Base-by-base conservation (phyloP, 2,888 invertebrate species). In the Stramonita haemastoma region DNA sequence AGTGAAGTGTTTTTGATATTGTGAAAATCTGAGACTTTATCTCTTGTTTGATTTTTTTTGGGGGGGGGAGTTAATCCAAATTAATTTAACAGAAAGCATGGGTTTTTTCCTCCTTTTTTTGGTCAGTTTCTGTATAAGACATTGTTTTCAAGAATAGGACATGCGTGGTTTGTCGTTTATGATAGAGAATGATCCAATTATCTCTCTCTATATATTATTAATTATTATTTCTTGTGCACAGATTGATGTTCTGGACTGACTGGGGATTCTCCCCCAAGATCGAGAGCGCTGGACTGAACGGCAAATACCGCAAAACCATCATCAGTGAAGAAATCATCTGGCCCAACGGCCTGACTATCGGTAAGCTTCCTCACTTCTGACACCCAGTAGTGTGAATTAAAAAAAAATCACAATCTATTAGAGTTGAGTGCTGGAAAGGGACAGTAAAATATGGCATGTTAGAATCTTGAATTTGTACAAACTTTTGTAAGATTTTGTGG, bases 221-320 rank as follows among this genome's bases (percentile, higher is more conserved):
- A 46, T 46, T 46, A 13, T 73, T 73, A n/a, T 29, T 79, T 11
- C 34, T 32, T 32, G 32, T 79, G 79, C 57, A 70, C 94, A 98
- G 98, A 0, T 98, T 99, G 98, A 98, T 99, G 98, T 99, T 98
- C 96, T 99, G 99, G 99, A 98, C 98, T 0, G 99, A 99, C 96
- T 99, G 99, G 99, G 99, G 99, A 66, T 97, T 97, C 92, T 97
- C 97, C 86, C 98, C 99, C 26, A 98, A 98, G 95, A 99, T 99
- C 94, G 99, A 99, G 96, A 97, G 98, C 89, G 98, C 98, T 90
- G 99, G 99, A 89, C 98, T 99, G 98, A 98, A 99, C 96, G 99
- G 99, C 70, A 97, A 98, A 26, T 98, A 93, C 96, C 97, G 99
- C 85, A 97, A 98, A 96, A 97, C 97, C 36, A 98, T 99, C 93